A percentile compares a stretch with the other conserved stretches of the same genome.
Evolutionary conservation across 2,888 invertebrate genomes (phyloP).

Genomic region (Epinotia bilunana): DNA sequence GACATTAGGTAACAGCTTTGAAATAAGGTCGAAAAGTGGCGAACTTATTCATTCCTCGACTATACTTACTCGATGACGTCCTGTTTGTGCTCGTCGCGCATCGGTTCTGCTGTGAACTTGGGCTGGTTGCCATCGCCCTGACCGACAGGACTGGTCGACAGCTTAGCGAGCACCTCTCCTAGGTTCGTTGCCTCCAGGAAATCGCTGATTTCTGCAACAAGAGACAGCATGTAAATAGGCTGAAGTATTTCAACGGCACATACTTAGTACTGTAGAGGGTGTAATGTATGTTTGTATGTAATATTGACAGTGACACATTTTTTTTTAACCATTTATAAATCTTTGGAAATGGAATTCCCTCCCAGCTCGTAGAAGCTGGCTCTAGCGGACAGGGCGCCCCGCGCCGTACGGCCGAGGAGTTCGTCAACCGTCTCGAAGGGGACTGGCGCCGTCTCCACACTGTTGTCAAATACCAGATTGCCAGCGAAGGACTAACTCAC

Average conservation of each 20-base stretch:
- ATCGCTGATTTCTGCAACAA: constrained; percentile 87
- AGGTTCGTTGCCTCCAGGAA: constrained; percentile 90
- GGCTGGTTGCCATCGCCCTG: constrained; percentile 53
- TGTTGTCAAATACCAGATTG: constrained; percentile 61
- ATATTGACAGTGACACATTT: too few species aligned
- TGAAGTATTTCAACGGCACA: too few species aligned
- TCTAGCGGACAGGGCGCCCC: constrained; percentile 85
- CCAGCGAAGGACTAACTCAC: constrained; percentile 70
- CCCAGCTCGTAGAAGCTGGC: constrained; percentile 94
- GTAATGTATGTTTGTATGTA: too few species aligned
- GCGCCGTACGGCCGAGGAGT: constrained; percentile 86
- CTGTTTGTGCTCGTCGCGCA: constrained; percentile 86
- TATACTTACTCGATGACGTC: constrained; percentile 88
- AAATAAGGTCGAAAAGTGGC: too few species aligned
- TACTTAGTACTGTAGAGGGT: too few species aligned
- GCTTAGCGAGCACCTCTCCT: constrained; percentile 87
- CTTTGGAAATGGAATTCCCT: constrained; percentile 86
- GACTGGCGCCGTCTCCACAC: constrained; percentile 85
- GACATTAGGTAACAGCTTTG: too few species aligned
- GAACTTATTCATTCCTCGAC: too few species aligned
- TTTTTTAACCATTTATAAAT: too few species aligned
- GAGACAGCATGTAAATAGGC: neutral
- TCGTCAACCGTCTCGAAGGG: constrained; percentile 90
- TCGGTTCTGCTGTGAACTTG: constrained; percentile 79
- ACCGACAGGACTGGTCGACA: constrained; percentile 69